Percentiles rank a stretch among this genome's conserved stretches.
Evolutionary conservation across 2,113 vertebrate genomes (phyloP).

Genomic region (Cephalophus harveyi): DNA sequence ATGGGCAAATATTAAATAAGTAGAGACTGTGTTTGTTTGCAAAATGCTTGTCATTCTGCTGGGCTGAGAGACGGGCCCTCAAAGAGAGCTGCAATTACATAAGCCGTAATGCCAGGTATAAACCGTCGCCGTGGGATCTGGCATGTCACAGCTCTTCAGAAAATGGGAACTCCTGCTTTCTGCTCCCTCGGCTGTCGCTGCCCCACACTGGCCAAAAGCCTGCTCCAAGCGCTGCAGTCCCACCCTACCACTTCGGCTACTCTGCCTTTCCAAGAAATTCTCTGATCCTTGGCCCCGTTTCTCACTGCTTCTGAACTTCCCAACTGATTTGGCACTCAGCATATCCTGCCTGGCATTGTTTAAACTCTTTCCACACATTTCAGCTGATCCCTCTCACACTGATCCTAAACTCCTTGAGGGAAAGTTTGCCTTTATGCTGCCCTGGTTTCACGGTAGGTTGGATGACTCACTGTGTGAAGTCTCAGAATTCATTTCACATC

Average conservation of each 20-base stretch:
- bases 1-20: neutral
- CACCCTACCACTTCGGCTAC: neutral
- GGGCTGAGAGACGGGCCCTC: neutral
- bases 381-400: neutral
- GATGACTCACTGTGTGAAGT: neutral
- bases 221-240: neutral
- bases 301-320: neutral
- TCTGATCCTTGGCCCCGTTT: neutral
- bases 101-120: neutral
- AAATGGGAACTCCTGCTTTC: neutral
- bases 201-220: neutral
- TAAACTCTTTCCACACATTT: neutral
- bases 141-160: neutral
- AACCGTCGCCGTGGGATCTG: neutral
- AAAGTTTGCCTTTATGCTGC: neutral
- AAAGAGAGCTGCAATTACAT: neutral
- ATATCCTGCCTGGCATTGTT: neutral
- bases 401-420: neutral
- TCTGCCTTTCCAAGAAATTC: slow-evolving; percentile 17
- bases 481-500: neutral
- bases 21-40: neutral
- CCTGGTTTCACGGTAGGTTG: neutral
- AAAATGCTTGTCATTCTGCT: slow-evolving; percentile 32
- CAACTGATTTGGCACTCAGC: neutral
- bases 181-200: neutral